These are phyloP conservation scores for Cephus sareptanus DNA, from an alignment of 2,888 invertebrate genomes.

Conservation along the genomic window DNA sequence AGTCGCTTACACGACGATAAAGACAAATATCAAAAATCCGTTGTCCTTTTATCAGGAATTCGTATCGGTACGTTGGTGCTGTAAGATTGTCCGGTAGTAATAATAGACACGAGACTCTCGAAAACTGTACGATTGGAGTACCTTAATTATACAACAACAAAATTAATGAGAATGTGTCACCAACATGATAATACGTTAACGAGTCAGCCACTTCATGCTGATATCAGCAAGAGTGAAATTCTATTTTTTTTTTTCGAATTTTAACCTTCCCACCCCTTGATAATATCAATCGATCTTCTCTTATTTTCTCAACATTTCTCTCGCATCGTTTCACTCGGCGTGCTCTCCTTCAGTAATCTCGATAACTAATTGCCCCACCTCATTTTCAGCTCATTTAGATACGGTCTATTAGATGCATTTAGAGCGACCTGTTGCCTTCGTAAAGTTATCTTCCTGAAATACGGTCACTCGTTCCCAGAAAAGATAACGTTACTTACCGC, in stretches of 20 bases:
- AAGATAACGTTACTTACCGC: constrained; percentile 2
- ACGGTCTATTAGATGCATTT: constrained; percentile 45
- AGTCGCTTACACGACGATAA: background rate
- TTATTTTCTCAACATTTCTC: background rate
- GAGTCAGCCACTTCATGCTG: background rate
- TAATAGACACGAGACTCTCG: background rate
- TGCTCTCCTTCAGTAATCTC: constrained; percentile 30
- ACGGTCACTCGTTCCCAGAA: constrained; percentile 29
- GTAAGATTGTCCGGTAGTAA: background rate
- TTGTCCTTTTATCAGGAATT: background rate
- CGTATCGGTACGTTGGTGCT: background rate
- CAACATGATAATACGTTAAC: background rate
- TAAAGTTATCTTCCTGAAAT: constrained; percentile 48
- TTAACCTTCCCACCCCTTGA: background rate
- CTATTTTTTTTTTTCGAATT: background rate
- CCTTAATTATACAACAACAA: background rate
- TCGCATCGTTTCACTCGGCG: background rate
- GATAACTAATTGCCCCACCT: constrained; percentile 45
- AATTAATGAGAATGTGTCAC: background rate
- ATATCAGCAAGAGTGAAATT: background rate
- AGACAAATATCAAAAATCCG: background rate
- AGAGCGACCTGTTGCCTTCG: constrained; percentile 42
- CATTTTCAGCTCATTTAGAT: constrained; percentile 40
- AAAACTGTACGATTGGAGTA: background rate
- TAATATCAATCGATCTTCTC: background rate